A percentile compares a stretch with the other conserved stretches of the same genome.
phyloP scores from a whole-genome alignment of 1,140 invertebrate species.

The Cydia fagiglandana region DNA sequence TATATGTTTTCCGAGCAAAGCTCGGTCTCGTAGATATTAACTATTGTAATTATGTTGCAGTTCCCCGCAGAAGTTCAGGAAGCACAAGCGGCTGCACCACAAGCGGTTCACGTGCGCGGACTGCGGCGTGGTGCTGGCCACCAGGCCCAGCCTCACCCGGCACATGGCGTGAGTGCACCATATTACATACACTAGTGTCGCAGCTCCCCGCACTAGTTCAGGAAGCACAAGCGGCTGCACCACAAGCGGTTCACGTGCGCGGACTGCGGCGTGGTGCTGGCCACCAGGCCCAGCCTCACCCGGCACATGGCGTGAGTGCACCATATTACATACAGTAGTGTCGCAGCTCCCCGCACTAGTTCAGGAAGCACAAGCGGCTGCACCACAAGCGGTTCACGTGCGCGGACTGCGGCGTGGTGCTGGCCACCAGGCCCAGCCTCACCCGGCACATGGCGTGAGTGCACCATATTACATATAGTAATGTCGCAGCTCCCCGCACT shows the following conservation, averaged over 20 bases:
- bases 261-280: conserved; percentile 17
- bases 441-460: conserved; percentile 19
- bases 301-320: conserved; percentile 17
- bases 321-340: background rate
- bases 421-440: conserved; percentile 2
- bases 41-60: background rate
- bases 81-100: no score
- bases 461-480: background rate
- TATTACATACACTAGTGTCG: background rate
- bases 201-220: background rate
- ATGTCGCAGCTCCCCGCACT: no score
- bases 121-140: no score
- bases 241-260: conserved; percentile 17
- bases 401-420: conserved; percentile 18
- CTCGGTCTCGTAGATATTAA: no score
- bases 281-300: background rate
- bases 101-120: no score
- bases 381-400: conserved; percentile 22
- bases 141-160: no score
- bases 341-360: no score
- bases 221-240: background rate
- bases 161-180: no score
- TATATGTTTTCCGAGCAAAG: no score
- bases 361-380: no score
- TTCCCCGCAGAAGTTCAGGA: background rate